These are phyloP conservation scores for Homarus americanus DNA, from an alignment of 1,140 invertebrate genomes.

Conservation along the genomic window DNA sequence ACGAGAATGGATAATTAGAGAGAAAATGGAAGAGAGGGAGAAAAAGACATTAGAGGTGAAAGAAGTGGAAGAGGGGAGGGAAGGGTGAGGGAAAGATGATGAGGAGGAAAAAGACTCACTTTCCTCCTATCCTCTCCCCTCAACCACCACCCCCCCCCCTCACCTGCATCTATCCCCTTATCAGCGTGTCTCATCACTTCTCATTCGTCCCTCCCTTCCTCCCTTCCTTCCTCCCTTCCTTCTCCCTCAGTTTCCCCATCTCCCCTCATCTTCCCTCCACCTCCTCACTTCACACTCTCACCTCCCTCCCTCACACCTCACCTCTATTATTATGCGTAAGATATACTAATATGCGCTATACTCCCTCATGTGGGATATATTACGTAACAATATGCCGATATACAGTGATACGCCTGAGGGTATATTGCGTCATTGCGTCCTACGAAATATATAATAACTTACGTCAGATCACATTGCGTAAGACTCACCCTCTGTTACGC, in stretches of 20 bases:
- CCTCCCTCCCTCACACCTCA: not conserved
- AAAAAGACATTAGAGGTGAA: constrained; percentile 29
- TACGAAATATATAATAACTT: no score
- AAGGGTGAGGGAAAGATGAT: not conserved
- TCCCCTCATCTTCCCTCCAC: not conserved
- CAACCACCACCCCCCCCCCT: not conserved
- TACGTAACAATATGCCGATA: no score
- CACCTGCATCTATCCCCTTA: not conserved
- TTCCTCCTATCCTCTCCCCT: not conserved
- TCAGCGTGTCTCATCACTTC: not conserved
- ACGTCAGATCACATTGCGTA: no score
- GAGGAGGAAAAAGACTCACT: not conserved
- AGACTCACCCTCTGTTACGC: no score
- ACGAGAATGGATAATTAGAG: not conserved
- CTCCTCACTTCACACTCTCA: not conserved
- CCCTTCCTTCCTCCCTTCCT: not conserved
- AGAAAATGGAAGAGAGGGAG: constrained; percentile 2
- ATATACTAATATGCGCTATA: no score
- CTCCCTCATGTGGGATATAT: no score
- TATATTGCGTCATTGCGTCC: no score
- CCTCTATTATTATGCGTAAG: no score
- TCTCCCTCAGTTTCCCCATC: not conserved
- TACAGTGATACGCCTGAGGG: no score
- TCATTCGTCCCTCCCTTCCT: not conserved
- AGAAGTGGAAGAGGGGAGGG: not conserved